Evolutionary conservation across 2,113 vertebrate species (phyloP).

Genomic region (Eurypyga helias): DNA sequence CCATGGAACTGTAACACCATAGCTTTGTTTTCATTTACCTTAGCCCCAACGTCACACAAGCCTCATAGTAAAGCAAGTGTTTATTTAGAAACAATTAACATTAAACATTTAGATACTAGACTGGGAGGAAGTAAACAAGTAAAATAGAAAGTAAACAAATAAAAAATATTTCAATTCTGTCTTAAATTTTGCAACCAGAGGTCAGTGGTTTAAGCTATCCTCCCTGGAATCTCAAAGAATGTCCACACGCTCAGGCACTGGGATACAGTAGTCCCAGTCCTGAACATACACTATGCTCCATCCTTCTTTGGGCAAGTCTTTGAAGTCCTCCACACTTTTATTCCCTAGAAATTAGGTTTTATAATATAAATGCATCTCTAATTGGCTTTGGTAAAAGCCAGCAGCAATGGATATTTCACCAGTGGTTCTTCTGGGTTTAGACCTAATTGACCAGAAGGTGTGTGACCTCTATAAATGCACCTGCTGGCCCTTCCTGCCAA

Average conservation of each 20-base stretch:
- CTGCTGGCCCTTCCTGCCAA: slow-evolving; percentile 17
- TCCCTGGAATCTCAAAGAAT: background rate
- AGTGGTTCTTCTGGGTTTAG: slow-evolving; percentile 30
- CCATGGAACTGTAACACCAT: background rate
- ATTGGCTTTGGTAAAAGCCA: slow-evolving; percentile 32
- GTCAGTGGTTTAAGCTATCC: background rate
- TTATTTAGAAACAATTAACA: background rate
- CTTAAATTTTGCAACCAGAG: background rate
- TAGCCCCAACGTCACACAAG: background rate
- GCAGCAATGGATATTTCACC: slow-evolving; percentile 42
- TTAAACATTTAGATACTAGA: background rate
- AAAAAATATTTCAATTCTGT: background rate
- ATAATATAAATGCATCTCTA: background rate
- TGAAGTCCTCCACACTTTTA: background rate
- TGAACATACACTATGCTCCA: background rate
- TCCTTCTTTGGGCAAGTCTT: background rate
- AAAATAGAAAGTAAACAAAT: background rate
- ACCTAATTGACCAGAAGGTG: slow-evolving; percentile 35
- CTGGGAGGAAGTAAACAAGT: background rate
- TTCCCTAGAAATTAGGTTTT: slow-evolving; percentile 26
- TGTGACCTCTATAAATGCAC: background rate
- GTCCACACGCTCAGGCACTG: rapidly evolving
- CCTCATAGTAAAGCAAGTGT: background rate
- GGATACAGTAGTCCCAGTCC: background rate
- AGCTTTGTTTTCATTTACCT: background rate